Conservation (phyloP, 2,797 vertebrate species). For the Sebastes jordani region DNA sequence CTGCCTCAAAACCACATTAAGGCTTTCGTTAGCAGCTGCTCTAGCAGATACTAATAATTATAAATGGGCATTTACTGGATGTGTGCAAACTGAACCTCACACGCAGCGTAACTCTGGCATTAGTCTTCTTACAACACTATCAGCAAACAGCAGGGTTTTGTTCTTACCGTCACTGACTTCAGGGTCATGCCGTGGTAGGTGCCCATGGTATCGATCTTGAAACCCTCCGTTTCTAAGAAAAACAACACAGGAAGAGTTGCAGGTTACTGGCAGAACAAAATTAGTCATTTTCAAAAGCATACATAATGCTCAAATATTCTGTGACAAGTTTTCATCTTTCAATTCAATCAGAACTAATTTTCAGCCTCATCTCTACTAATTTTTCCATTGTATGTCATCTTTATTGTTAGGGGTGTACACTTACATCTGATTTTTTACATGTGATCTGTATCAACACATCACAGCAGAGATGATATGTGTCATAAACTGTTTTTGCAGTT, state of each 20-base stretch:
- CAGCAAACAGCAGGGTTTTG: background rate
- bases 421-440: too few relatives aligned
- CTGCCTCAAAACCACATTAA: background rate
- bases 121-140: background rate
- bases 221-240: slow-evolving; percentile 94
- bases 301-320: background rate
- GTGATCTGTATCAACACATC: too few relatives aligned
- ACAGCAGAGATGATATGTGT: too few relatives aligned
- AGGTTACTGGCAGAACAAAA: background rate
- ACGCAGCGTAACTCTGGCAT: background rate
- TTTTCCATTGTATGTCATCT: background rate
- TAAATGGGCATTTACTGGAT: background rate
- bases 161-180: slow-evolving; percentile 98
- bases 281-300: background rate
- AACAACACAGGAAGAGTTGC: background rate
- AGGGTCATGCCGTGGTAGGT: slow-evolving; percentile 99
- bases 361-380: too few relatives aligned
- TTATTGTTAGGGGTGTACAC: background rate
- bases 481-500: too few relatives aligned
- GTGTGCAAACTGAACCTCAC: background rate
- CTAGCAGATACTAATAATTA: background rate
- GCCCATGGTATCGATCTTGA: slow-evolving; percentile 99
- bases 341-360: background rate
- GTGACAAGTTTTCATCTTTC: background rate
- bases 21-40: background rate